A percentile compares a stretch with the other conserved stretches of the same genome.
Evolutionary conservation across 2,888 invertebrate species (phyloP).

Genomic region (Myopa testacea): DNA sequence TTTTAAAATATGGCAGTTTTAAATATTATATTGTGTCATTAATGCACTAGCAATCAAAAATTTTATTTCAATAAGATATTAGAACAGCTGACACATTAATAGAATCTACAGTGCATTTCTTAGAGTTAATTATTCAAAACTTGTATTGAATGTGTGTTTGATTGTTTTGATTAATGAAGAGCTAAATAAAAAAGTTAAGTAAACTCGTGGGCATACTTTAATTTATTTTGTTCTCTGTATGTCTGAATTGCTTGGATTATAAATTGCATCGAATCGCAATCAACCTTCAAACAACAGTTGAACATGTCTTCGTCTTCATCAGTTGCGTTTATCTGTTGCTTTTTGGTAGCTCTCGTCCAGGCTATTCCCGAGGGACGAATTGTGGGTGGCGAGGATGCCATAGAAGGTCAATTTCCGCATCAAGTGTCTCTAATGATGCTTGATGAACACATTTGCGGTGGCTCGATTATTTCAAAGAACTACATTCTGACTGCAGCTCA

Average conservation of each 20-base stretch:
- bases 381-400: constrained; percentile 61
- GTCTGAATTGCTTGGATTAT: not conserved
- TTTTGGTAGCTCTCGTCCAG: constrained; percentile 30
- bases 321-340: not conserved
- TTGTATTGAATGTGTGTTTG: too few relatives aligned
- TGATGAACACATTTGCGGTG: constrained; percentile 56
- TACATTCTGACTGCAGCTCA: constrained; percentile 57
- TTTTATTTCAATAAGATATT: too few relatives aligned
- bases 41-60: too few relatives aligned
- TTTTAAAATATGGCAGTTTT: too few relatives aligned
- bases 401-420: constrained; percentile 60
- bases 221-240: too few relatives aligned
- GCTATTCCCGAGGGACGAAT: constrained; percentile 54
- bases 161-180: too few relatives aligned
- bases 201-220: too few relatives aligned
- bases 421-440: constrained; percentile 59
- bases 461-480: constrained; percentile 51
- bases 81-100: too few relatives aligned
- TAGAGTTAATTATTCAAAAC: too few relatives aligned
- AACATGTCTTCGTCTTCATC: not conserved
- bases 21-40: too few relatives aligned
- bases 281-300: not conserved
- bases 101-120: too few relatives aligned
- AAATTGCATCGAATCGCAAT: not conserved
- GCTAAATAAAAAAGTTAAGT: too few relatives aligned